Evolutionary conservation across 2,113 vertebrate species (phyloP).

Genomic region (Lagenorhynchus albirostris): DNA sequence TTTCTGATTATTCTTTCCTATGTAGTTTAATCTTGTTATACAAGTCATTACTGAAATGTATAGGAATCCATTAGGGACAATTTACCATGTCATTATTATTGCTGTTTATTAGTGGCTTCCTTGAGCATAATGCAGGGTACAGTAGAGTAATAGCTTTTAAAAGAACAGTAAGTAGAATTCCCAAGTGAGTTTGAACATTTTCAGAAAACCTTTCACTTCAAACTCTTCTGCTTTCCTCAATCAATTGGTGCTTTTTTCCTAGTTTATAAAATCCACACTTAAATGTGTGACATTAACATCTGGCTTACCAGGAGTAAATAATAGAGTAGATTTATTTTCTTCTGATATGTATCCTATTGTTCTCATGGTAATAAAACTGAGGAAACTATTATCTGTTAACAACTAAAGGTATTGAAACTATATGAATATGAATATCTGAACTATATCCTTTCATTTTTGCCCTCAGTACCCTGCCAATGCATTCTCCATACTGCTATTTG

Average conservation of each 20-base stretch:
- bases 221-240: background rate
- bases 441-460: background rate
- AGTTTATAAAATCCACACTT: constrained; percentile 56
- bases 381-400: background rate
- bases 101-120: constrained; percentile 70
- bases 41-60: constrained; percentile 58
- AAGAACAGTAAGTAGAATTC: constrained; percentile 61
- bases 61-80: constrained; percentile 51
- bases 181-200: constrained; percentile 35
- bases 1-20: constrained; percentile 47
- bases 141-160: constrained; percentile 64
- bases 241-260: constrained; percentile 7
- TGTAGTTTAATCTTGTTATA: constrained; percentile 62
- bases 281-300: constrained; percentile 44
- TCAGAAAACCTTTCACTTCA: background rate
- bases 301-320: constrained; percentile 32
- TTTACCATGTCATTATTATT: constrained; percentile 72
- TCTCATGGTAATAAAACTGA: constrained; percentile 13
- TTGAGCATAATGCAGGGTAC: constrained; percentile 52
- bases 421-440: background rate
- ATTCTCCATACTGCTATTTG: background rate
- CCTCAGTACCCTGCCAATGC: accelerated
- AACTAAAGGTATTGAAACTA: background rate
- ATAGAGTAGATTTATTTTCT: constrained; percentile 55
- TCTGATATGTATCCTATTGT: constrained; percentile 14